Evolutionary conservation across 1,140 invertebrate genomes (phyloP).

Genomic region (Ceratina japonica): DNA sequence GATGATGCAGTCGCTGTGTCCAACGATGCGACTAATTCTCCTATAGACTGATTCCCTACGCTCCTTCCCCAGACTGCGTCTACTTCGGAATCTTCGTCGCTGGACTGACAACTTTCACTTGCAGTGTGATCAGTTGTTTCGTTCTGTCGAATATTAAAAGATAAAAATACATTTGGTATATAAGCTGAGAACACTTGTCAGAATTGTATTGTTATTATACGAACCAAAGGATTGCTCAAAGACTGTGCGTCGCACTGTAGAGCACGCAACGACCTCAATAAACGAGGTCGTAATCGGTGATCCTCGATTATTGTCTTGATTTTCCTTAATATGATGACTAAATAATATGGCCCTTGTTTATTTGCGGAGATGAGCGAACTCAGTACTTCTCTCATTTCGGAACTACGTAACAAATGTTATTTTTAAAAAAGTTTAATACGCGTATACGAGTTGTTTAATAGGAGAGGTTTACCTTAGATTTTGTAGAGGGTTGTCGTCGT

Average conservation of each 20-base stretch:
- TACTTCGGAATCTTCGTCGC: constrained; percentile 74
- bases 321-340: constrained; percentile 84
- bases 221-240: constrained; percentile 65
- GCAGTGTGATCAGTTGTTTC: constrained; percentile 69
- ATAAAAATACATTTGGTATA: no score
- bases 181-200: no score
- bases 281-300: constrained; percentile 81
- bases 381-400: constrained; percentile 81
- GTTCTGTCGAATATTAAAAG: constrained; percentile 58
- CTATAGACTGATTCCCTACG: constrained; percentile 59
- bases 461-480: constrained; percentile 51
- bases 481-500: constrained; percentile 62
- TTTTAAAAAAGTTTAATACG: background rate
- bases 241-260: constrained; percentile 62
- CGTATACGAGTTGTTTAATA: background rate
- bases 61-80: constrained; percentile 56
- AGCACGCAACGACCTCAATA: constrained; percentile 82
- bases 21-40: constrained; percentile 60
- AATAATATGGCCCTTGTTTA: constrained; percentile 84
- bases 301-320: constrained; percentile 84
- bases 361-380: constrained; percentile 85
- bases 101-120: constrained; percentile 73
- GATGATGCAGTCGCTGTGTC: constrained; percentile 56
- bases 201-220: constrained; percentile 17
- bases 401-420: constrained; percentile 45